Percentiles rank a stretch among this genome's conserved stretches.
phyloP scores from a whole-genome alignment of 23 tunicate species.

The Botrylloides violaceus region DNA sequence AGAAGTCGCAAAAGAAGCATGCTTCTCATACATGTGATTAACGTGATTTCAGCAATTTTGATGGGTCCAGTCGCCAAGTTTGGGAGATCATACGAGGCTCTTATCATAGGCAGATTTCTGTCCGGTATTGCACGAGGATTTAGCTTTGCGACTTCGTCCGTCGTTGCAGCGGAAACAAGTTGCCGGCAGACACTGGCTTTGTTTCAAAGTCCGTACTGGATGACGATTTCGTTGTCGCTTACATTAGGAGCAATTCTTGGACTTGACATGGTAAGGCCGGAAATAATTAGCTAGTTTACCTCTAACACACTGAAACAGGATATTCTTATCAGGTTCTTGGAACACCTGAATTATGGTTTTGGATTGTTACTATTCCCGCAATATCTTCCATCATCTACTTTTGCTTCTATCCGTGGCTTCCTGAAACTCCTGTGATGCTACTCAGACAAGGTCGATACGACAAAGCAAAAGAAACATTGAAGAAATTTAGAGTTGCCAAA shows the following conservation, averaged over 20 bases:
- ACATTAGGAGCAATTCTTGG: constrained; percentile 27
- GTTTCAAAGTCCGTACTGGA: constrained; percentile 21
- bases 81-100: constrained; percentile 33
- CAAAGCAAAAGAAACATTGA: background rate
- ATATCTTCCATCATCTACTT: constrained; percentile 28
- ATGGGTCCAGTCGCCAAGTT: constrained; percentile 43
- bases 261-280: background rate
- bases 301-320: background rate
- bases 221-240: background rate
- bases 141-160: constrained; percentile 24
- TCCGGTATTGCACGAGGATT: constrained; percentile 46
- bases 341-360: constrained; percentile 24
- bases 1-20: constrained; percentile 36
- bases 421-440: constrained; percentile 18
- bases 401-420: constrained; percentile 27
- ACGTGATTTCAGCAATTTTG: constrained; percentile 32
- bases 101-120: constrained; percentile 49
- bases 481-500: background rate
- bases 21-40: constrained; percentile 24
- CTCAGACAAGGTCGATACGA: background rate
- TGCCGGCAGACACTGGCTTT: constrained; percentile 32
- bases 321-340: constrained; percentile 37
- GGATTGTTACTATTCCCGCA: constrained; percentile 27
- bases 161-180: constrained; percentile 39
- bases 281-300: background rate